Conservation (phyloP, 2,797 vertebrate genomes). For the Notolepis coatsorum region DNA sequence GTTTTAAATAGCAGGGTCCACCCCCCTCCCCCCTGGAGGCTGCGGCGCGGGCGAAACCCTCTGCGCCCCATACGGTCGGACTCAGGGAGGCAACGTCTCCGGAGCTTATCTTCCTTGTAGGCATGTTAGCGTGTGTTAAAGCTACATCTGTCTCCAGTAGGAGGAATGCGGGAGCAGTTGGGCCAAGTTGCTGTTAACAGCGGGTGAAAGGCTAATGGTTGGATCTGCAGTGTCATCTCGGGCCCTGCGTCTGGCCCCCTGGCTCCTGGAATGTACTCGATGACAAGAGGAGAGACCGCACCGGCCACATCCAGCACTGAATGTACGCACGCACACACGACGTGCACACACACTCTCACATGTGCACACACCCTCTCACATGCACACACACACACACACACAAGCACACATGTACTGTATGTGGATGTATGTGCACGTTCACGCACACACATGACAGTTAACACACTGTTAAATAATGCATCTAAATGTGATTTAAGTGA, state of each 20-base stretch:
- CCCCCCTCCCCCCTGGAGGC: background rate
- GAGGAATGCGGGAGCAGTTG: conserved; percentile 88
- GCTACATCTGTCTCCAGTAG: conserved; percentile 76
- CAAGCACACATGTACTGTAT: too few relatives aligned
- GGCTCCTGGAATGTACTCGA: conserved; percentile 96
- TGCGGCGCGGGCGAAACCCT: background rate
- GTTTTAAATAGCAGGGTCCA: conserved; percentile 63
- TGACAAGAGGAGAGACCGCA: conserved; percentile 87
- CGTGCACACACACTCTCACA: too few relatives aligned
- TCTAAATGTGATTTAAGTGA: too few relatives aligned
- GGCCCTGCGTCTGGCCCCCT: conserved; percentile 88
- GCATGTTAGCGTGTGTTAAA: conserved; percentile 74
- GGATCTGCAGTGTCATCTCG: conserved; percentile 92
- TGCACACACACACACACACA: too few relatives aligned
- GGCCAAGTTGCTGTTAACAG: conserved; percentile 95
- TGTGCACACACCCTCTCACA: too few relatives aligned
- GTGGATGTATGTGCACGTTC: too few relatives aligned
- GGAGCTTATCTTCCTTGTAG: conserved; percentile 60
- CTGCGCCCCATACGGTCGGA: too few relatives aligned
- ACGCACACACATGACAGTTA: too few relatives aligned
- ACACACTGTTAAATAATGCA: too few relatives aligned
- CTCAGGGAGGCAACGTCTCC: conserved; percentile 17
- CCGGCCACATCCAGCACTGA: conserved; percentile 50
- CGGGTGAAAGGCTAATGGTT: conserved; percentile 94
- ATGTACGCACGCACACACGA: too few relatives aligned